Conservation (phyloP, 2,797 vertebrate species). For the Cottoperca gobio region DNA sequence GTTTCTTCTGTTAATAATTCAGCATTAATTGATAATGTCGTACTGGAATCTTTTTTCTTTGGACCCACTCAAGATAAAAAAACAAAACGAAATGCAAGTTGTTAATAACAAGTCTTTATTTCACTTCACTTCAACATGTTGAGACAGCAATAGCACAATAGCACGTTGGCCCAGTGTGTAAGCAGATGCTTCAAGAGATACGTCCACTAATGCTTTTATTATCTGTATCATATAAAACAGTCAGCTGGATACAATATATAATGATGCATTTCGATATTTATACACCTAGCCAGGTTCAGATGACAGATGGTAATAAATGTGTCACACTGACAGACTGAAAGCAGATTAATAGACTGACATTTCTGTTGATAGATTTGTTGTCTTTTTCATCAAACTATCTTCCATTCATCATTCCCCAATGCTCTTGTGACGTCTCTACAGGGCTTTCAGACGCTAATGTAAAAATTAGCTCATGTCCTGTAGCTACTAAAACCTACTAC, state of each 20-base stretch:
- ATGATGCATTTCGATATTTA: slow-evolving; percentile 2
- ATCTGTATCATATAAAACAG: slow-evolving; percentile 4
- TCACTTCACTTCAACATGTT: slow-evolving; percentile 38
- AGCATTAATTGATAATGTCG: neutral
- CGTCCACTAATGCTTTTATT: slow-evolving; percentile 9
- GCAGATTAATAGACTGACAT: slow-evolving; percentile 36
- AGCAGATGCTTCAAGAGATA: neutral
- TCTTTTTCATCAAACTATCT: slow-evolving; percentile 17
- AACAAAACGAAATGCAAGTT: slow-evolving; percentile 1
- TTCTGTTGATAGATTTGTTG: slow-evolving; percentile 31
- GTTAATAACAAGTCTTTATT: slow-evolving; percentile 62
- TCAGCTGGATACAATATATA: slow-evolving; percentile 2
- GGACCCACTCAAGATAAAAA: neutral
- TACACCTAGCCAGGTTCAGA: neutral
- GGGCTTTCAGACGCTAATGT: slow-evolving; percentile 8
- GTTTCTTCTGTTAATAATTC: neutral
- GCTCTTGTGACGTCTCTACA: slow-evolving; percentile 6
- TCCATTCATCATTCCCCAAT: slow-evolving; percentile 23
- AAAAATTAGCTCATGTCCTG: slow-evolving; percentile 19
- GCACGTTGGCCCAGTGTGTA: neutral
- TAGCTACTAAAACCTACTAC: slow-evolving; percentile 5
- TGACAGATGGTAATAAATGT: slow-evolving; percentile 23
- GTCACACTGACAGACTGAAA: slow-evolving; percentile 9
- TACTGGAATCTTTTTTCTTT: neutral
- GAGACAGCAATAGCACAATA: slow-evolving; percentile 25